A percentile compares a stretch with the other conserved stretches of the same genome.
These are phyloP conservation scores for Eurosta solidaginis DNA, from an alignment of 1,140 invertebrate genomes.

Conservation along the genomic window DNA sequence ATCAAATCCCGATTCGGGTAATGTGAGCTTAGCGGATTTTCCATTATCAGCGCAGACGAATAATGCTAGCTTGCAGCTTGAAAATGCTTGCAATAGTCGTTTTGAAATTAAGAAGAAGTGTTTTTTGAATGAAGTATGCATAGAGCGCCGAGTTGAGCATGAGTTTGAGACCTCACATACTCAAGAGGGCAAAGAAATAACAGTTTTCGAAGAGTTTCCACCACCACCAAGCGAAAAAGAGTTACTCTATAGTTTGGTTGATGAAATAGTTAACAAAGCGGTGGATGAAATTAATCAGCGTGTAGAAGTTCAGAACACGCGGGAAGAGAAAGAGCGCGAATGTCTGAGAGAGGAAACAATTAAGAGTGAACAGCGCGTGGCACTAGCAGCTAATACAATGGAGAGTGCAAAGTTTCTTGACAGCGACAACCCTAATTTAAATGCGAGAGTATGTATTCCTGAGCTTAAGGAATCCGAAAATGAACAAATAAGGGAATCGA, in stretches of 20 bases:
- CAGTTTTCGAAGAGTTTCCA: constrained; percentile 43
- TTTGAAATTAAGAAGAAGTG: constrained; percentile 44
- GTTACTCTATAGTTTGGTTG: constrained; percentile 43
- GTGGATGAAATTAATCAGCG: not conserved
- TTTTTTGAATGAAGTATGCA: constrained; percentile 30
- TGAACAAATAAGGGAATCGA: too few relatives aligned
- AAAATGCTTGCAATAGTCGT: constrained; percentile 45
- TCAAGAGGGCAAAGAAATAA: not conserved
- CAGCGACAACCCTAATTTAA: too few relatives aligned
- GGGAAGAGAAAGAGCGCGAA: not conserved
- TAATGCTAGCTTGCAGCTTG: constrained; percentile 47
- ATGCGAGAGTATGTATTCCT: too few relatives aligned
- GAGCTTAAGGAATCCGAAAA: too few relatives aligned
- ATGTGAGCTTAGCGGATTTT: constrained; percentile 54
- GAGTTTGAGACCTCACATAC: too few relatives aligned
- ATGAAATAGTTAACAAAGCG: not conserved
- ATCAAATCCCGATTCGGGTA: constrained; percentile 56
- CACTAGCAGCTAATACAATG: too few relatives aligned
- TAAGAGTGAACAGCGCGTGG: too few relatives aligned
- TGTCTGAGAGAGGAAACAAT: too few relatives aligned
- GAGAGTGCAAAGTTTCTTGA: too few relatives aligned
- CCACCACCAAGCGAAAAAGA: constrained; percentile 49
- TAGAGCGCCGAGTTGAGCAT: not conserved
- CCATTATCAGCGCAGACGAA: constrained; percentile 33
- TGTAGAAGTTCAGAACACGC: not conserved